Evolutionary conservation across 2,113 vertebrate species (phyloP), one percentile per base, ranked within the genome.

Genomic region (Puntigrus tetrazona): DNA sequence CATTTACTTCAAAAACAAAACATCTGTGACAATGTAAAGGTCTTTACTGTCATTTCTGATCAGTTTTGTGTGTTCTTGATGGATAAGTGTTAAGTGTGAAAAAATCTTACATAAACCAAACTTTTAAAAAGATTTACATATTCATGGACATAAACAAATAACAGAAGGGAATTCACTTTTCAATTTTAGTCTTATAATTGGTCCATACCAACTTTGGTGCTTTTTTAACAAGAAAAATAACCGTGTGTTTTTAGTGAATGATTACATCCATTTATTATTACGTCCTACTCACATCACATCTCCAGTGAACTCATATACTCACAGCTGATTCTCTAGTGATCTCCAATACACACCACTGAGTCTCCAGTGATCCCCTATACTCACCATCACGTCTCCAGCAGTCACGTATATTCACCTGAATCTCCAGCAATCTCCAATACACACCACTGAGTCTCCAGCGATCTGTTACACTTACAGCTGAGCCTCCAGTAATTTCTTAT

Each of bases 171-270:
- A 63, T 92, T 95, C 91, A 98, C 97, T 94, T 96, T 87, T 96
- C 98, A 10, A 88, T 14, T 92, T 95, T 97, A 63, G 93, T 94
- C 79, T 95, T 95, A 41, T 93, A 93, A 63, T 82, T 89, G 20
- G 92, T 86, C 95, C 97, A 96, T 77, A 95, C 91, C 81, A 95
- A 94, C 89, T 94, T 92, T 8, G 95, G 92, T 88, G 95, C 90
- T 20, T 95, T 92, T 81, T 96, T 95, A 3, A 14, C 93, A 83
- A 93, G 91, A 91, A 72, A 47, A 5, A 65, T 38, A 73, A 6
- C 31, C 10, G 13, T 1, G 43, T 31, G 14, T 8, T 31, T 61
- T 45, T 7, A 61, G n/a, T 73, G 0, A 50, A 25, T 52, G 36
- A 57, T 73, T 5, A 73, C 1, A 20, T 52, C 10, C 3, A 47